These are phyloP conservation scores for Cosmia pyralina DNA, from an alignment of 2,888 invertebrate species.

Conservation along the genomic window DNA sequence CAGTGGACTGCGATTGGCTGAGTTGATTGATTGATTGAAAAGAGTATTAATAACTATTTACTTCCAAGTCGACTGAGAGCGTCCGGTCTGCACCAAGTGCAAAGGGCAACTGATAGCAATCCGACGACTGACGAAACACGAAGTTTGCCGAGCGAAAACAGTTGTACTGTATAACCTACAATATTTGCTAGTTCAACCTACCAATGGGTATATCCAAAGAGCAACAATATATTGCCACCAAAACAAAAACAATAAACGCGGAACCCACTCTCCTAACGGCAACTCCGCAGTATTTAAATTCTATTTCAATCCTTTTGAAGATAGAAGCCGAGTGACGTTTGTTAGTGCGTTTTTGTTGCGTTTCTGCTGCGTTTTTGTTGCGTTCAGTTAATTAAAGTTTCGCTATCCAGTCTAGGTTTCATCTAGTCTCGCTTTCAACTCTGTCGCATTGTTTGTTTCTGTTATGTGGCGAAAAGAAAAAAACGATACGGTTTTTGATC, in stretches of 20 bases:
- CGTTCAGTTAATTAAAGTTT: slow-evolving; percentile 62
- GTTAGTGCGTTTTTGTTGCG: slow-evolving; percentile 43
- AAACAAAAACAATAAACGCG: neutral
- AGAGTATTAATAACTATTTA: too few species aligned
- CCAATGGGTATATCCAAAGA: neutral
- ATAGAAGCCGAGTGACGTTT: slow-evolving; percentile 51
- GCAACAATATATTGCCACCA: neutral
- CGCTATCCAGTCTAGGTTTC: slow-evolving; percentile 21
- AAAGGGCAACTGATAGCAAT: too few species aligned
- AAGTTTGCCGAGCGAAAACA: too few species aligned
- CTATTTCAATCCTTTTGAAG: slow-evolving; percentile 52
- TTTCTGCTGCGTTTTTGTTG: slow-evolving; percentile 36
- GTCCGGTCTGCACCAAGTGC: too few species aligned
- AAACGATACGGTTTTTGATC: slow-evolving; percentile 2
- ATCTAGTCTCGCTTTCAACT: slow-evolving; percentile 24
- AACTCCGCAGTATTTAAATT: slow-evolving; percentile 14
- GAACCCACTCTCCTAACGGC: slow-evolving; percentile 30
- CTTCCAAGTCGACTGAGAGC: too few species aligned
- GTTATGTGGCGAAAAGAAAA: slow-evolving; percentile 22
- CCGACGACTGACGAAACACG: too few species aligned
- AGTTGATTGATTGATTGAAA: too few species aligned
- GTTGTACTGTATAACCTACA: too few species aligned
- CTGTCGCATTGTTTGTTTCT: slow-evolving; percentile 19
- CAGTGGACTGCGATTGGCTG: too few species aligned
- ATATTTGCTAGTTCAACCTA: neutral